phyloP scores from a whole-genome alignment of 2,113 vertebrate species.

The Alexandromys fortis region DNA sequence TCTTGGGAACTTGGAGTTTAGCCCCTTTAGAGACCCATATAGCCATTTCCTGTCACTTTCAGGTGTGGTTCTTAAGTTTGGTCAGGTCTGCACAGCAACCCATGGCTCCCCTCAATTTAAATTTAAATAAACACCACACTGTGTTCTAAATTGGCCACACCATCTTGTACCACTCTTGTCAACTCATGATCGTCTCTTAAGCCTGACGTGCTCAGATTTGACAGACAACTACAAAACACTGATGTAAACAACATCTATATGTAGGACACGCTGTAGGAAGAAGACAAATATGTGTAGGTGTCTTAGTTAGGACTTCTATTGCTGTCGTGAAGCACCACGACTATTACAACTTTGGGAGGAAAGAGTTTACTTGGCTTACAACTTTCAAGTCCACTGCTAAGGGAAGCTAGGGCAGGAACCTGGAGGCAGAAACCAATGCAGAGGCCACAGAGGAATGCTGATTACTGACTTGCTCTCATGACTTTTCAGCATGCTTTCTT shows the following conservation, averaged over 20 bases:
- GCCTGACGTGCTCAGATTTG: background rate
- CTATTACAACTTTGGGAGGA: background rate
- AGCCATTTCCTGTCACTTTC: background rate
- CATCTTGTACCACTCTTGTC: fast-evolving
- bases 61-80: background rate
- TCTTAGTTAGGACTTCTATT: background rate
- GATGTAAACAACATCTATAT: no score
- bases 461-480: background rate
- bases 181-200: no score
- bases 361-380: background rate
- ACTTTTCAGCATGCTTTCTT: background rate
- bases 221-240: background rate
- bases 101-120: background rate
- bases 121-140: fast-evolving
- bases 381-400: background rate
- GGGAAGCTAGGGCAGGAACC: background rate
- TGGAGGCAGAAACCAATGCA: background rate
- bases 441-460: no score
- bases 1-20: background rate
- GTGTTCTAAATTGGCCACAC: fast-evolving
- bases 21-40: background rate
- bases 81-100: background rate
- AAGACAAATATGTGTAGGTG: no score
- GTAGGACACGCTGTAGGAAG: background rate
- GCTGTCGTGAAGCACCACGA: background rate